Conservation (phyloP, 53 echinoderm and acorn worm species). For the Henricia sp. region DNA sequence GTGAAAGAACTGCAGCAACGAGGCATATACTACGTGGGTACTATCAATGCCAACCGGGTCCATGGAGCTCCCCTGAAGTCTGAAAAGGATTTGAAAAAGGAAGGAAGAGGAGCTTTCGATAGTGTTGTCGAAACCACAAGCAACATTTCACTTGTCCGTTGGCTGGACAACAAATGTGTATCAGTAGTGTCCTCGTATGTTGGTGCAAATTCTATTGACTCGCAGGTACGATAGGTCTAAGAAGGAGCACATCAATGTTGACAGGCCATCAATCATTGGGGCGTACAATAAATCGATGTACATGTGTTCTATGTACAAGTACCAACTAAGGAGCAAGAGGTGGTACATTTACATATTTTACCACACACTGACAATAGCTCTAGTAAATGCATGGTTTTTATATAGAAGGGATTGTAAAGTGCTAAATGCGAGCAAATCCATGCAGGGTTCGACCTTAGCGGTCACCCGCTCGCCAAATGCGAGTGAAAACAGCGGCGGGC, state of each 20-base stretch:
- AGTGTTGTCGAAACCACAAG: conserved; percentile 33
- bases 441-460: no score
- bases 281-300: conserved; percentile 21
- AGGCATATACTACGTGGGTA: conserved; percentile 4
- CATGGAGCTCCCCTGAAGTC: conserved; percentile 19
- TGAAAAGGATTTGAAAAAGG: conserved; percentile 33
- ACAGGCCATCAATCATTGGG: conserved; percentile 24
- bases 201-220: not conserved
- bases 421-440: conserved; percentile 5
- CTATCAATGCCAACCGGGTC: conserved; percentile 12
- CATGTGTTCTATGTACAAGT: conserved; percentile 56
- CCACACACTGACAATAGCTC: conserved; percentile 50
- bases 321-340: conserved; percentile 40
- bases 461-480: no score
- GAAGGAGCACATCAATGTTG: conserved; percentile 37
- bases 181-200: conserved; percentile 13
- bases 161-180: conserved; percentile 21
- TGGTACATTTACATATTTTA: conserved; percentile 62
- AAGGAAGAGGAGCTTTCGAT: conserved; percentile 25
- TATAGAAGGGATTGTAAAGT: conserved; percentile 42
- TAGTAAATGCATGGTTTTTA: conserved; percentile 52
- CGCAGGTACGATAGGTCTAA: conserved; percentile 26
- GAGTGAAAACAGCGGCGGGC: no score
- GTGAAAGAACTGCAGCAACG: conserved; percentile 10
- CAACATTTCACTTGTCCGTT: conserved; percentile 25